phyloP scores from a whole-genome alignment of 2,113 vertebrate species.

The Elgaria multicarinata region DNA sequence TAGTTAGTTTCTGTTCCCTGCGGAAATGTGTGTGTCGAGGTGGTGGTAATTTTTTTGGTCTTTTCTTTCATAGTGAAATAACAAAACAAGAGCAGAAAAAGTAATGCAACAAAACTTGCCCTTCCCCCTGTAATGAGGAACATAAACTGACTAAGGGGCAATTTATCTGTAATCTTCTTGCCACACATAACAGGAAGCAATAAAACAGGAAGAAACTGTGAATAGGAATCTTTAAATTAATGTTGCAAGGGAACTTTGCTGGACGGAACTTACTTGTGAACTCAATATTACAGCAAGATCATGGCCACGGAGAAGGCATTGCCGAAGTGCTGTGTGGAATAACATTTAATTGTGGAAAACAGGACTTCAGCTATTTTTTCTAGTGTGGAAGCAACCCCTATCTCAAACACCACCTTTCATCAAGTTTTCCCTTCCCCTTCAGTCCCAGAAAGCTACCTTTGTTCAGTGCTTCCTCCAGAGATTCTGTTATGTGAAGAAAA shows the following conservation, averaged over 20 bases:
- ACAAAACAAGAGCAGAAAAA: not conserved
- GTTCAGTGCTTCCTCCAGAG: not conserved
- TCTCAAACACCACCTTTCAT: not conserved
- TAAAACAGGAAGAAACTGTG: not conserved
- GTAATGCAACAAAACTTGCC: not conserved
- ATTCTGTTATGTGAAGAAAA: not conserved
- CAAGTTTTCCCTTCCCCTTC: not conserved
- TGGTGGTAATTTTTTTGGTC: not conserved
- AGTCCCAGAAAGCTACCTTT: not conserved
- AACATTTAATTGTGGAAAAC: not conserved
- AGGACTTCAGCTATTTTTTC: not conserved
- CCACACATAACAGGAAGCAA: not conserved
- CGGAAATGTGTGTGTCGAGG: too few species aligned
- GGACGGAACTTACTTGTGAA: not conserved
- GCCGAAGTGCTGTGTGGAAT: too few species aligned
- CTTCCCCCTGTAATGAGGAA: not conserved
- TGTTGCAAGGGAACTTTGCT: not conserved
- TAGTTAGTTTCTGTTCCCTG: not conserved
- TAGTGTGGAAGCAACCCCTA: not conserved
- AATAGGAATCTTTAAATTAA: not conserved
- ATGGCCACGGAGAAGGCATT: not conserved
- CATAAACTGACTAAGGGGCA: not conserved
- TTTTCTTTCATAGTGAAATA: not conserved
- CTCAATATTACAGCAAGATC: not conserved
- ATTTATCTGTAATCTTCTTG: not conserved